Percentiles rank a stretch among this genome's conserved stretches.
phyloP scores from a whole-genome alignment of 2,797 vertebrate species.

The Cynodonichthys magdalenae region DNA sequence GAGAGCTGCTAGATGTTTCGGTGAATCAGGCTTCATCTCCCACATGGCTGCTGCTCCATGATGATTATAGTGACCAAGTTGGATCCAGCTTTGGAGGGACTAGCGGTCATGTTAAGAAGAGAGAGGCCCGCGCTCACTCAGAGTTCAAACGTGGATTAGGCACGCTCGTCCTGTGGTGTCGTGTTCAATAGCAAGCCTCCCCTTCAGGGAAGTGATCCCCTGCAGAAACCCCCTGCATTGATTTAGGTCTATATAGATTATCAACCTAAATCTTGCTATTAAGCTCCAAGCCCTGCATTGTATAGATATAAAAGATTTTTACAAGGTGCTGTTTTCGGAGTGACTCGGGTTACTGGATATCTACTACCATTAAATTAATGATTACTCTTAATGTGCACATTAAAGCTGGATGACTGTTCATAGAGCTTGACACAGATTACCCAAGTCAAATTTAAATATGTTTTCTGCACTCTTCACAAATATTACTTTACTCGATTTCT shows the following conservation, averaged over 20 bases:
- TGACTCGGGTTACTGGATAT: conserved; percentile 58
- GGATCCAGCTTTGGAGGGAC: conserved; percentile 33
- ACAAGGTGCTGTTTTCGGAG: conserved; percentile 64
- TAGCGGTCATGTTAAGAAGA: conserved; percentile 61
- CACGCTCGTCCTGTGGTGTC: conserved; percentile 77
- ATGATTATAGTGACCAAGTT: conserved; percentile 40
- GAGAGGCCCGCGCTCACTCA: conserved; percentile 67
- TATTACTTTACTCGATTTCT: conserved; percentile 11
- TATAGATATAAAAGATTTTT: conserved; percentile 50
- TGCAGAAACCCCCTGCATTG: conserved; percentile 53
- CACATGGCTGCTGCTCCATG: conserved; percentile 28
- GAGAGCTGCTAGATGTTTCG: conserved; percentile 40
- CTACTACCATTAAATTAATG: conserved; percentile 62
- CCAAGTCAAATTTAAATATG: conserved; percentile 26
- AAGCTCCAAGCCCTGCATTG: conserved; percentile 41
- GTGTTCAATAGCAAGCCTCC: conserved; percentile 69
- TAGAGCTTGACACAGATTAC: conserved; percentile 23
- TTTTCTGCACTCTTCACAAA: conserved; percentile 21
- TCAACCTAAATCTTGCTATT: conserved; percentile 60
- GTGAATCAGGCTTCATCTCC: conserved; percentile 21
- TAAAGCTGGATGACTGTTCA: conserved; percentile 30
- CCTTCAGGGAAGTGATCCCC: conserved; percentile 70
- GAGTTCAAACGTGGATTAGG: conserved; percentile 79
- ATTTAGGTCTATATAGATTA: conserved; percentile 73
- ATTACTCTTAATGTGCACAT: conserved; percentile 49